Evolutionary conservation across 2,797 vertebrate species (phyloP), one percentile per base, ranked within the genome.

Genomic region (Coendou prehensilis): DNA sequence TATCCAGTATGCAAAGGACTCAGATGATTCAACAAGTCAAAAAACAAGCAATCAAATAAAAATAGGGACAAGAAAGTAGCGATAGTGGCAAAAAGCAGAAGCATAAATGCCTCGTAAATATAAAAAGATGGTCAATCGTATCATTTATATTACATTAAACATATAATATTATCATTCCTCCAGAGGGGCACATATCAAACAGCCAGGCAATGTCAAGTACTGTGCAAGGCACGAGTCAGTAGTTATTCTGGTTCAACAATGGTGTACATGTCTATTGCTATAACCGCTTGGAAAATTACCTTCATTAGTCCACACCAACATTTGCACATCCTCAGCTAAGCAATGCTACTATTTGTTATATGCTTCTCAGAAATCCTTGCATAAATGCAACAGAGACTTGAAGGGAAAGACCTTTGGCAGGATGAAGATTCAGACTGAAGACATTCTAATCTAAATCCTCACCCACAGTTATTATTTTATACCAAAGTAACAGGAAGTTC

Each of bases 11-110:
- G 9, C 52, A 85, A 92, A 87, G 52, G 87, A 76, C 26, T 80
- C 30, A 94, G 75, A 59, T 73, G 26, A 94, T 64, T 97, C 52
- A 94, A 9, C 75, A 92, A 87, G 45, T 80, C 11, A 33, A 76
- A 41, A 47, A 37, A 14, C 71, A 85, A 83, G 13, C 11, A 92
- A 61, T 5, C 9, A 73, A 78, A 54, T n/a, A 50, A 88, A 96
- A 88, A 56, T 23, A 5, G 6, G 41, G 10, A 23, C 22, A 84
- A 89, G 13, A 82, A 61, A 64, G 47, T 2, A 79, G 8, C 52
- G 37, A 0, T 20, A 75, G 28, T 26, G 28, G 4, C 1, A 82
- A n/a, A 59, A 63, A 86, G 41, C 20, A 45, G 3, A 14, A 71
- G 26, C 6, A 69, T 9, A 85, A 73, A 71, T 41, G 11, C 6